Base-by-base conservation (phyloP, 2,113 vertebrate genomes). In the Apeltes quadracus region DNA sequence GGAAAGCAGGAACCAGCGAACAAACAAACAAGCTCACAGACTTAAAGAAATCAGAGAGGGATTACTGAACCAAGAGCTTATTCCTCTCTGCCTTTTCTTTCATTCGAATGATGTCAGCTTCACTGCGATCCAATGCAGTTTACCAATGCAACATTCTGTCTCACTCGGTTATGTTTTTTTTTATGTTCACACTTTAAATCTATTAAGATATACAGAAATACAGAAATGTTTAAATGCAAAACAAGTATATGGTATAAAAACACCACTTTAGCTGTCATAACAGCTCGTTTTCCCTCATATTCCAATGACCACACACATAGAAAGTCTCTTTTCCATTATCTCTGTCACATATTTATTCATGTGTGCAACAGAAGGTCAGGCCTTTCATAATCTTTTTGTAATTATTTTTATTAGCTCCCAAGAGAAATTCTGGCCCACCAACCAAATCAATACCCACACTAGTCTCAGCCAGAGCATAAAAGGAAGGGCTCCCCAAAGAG, bases 381-480 rank as follows among this genome's bases (percentile, higher is more conserved):
- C 82, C 91, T 94, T 92, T 93, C 89, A 93, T 93, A 89, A 92
- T 93, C 88, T 91, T 93, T 92, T 88, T 86, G 88, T 92, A 94
- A 93, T 93, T 91, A 94, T 93, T 94, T 94, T 92, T 92, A 93
- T 94, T 89, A 80, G 89, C 79, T 92, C 94, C 91, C 92, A 12
- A 22, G 91, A 92, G 94, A 92, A 90, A 93, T 93, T 72, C 84
- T 58, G 69, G 73, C 86, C 93, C 82, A 91, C 91, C 87, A 72
- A 80, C 88, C 90, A 72, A 94, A 94, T 94, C 92, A 93, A 94
- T 94, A 90, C 41, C 68, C 77, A 79, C 83, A 89, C 81, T 62
- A 80, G 78, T 82, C 79, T 83, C 86, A 79, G 86, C 80, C 86
- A 62, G 84, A 82, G 75, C 88, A 91, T 88, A 83, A 90, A 88